phyloP scores from a whole-genome alignment of 2,888 invertebrate genomes.

The Mystacides longicornis region DNA sequence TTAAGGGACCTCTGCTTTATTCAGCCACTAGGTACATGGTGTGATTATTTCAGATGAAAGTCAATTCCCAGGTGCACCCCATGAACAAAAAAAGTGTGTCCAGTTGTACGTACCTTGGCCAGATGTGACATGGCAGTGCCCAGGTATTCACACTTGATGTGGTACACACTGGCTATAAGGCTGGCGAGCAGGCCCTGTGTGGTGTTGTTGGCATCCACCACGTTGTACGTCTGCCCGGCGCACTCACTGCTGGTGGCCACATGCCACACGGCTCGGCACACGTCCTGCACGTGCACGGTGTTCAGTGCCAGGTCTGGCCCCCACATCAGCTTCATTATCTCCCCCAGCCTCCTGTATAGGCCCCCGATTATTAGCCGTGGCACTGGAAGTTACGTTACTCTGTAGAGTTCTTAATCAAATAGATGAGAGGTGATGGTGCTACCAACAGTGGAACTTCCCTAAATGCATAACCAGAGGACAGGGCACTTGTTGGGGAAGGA shows the following conservation, averaged over 20 bases:
- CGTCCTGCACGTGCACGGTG: slow-evolving; percentile 80
- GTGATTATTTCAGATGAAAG: too few relatives aligned
- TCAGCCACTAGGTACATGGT: too few relatives aligned
- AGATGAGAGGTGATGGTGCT: too few relatives aligned
- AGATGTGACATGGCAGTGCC: slow-evolving; percentile 74
- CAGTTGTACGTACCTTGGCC: slow-evolving; percentile 63
- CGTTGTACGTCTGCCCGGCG: slow-evolving; percentile 62
- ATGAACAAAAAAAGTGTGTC: too few relatives aligned
- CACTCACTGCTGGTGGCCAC: slow-evolving; percentile 50
- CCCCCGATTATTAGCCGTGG: slow-evolving; percentile 81
- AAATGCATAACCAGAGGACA: too few relatives aligned
- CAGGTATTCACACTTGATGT: slow-evolving; percentile 81
- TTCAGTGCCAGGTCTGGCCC: slow-evolving; percentile 75
- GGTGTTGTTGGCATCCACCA: slow-evolving; percentile 76
- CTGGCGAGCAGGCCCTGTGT: slow-evolving; percentile 80
- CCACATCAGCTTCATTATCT: slow-evolving; percentile 90
- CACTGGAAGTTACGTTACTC: too few relatives aligned
- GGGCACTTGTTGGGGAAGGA: too few relatives aligned
- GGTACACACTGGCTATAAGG: slow-evolving; percentile 73
- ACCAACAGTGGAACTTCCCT: too few relatives aligned
- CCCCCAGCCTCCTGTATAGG: slow-evolving; percentile 79
- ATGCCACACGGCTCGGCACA: slow-evolving; percentile 76
- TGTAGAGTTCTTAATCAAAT: too few relatives aligned
- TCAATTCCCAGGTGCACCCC: too few relatives aligned
- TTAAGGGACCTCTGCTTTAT: too few relatives aligned